Conservation (phyloP, 2,797 vertebrate genomes). For the Simalia tracyae region DNA sequence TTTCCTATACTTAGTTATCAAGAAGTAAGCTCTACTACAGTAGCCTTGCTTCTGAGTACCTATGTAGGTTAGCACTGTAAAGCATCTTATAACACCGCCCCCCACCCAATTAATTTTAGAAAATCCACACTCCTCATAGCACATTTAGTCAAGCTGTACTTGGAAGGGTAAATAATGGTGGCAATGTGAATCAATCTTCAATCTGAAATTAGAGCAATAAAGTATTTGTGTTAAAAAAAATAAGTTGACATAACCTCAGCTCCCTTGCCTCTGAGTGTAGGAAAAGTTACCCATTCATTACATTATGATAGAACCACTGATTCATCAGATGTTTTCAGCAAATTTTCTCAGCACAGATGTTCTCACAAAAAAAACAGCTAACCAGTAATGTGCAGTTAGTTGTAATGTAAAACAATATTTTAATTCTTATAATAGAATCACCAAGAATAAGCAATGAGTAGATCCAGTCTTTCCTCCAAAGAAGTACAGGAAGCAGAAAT, state of each 20-base stretch:
- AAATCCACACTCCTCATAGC: background rate
- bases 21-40: background rate
- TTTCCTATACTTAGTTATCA: background rate
- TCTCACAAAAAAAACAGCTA: background rate
- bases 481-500: background rate
- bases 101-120: background rate
- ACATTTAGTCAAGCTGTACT: background rate
- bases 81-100: background rate
- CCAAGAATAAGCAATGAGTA: background rate
- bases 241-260: background rate
- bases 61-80: background rate
- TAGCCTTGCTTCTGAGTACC: background rate
- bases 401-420: background rate
- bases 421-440: background rate
- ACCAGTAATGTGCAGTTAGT: background rate
- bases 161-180: background rate
- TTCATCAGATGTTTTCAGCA: background rate
- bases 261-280: background rate
- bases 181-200: background rate
- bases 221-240: background rate
- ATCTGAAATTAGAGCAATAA: background rate
- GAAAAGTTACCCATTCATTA: background rate
- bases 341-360: background rate
- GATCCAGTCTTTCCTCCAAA: background rate
- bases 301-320: background rate